Base-by-base conservation (phyloP, 2,113 vertebrate genomes). In the Emydocephalus ijimae region DNA sequence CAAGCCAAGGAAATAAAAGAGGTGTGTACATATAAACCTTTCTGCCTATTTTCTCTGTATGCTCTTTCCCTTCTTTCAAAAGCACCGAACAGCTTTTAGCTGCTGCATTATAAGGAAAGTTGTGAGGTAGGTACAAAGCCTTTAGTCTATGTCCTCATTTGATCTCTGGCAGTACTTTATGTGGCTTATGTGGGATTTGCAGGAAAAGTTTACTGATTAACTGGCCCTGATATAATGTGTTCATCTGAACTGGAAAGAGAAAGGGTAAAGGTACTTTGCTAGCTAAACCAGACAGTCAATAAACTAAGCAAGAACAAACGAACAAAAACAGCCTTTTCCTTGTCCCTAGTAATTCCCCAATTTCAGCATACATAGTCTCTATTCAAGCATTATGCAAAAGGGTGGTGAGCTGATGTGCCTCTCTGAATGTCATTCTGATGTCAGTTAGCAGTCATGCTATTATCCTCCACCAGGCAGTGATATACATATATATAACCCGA, bases 71-170 rank as follows among this genome's bases (percentile, higher is more conserved):
- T 57, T 69, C 34, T 89, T 5, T 74, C 45, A 85, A 92, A 85
- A 45, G 4, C 29, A 11, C 54, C 5, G 23, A 24, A 6, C 55
- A 43, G 11, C 3, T 85, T 85, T 92, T 85, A 85, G 43, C 39
- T 45, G 9, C 6, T 21, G n/a, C 11, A n/a, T 29, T n/a, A 48
- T 23, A 39, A 89, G 64, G 43, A 34, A 85, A 74, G 20, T 59
- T 90, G 12, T 52, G 61, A 45, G 34, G 52, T 24, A 92, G 34
- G 2, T 12, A 26, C 5, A 81, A 89, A 69, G 34, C 34, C 45
- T 89, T 92, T 56, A 89, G 87, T 74, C 50, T 74, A 48, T 86
- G 88, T 86, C 69, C 92, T 89, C 45, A 59, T 59, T 26, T 92
- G 88, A 92, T 61, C n/a, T 29, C 61, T 90, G 21, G 56, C 74